Conservation (phyloP, 2,113 vertebrate genomes). For the Murina feae region DNA sequence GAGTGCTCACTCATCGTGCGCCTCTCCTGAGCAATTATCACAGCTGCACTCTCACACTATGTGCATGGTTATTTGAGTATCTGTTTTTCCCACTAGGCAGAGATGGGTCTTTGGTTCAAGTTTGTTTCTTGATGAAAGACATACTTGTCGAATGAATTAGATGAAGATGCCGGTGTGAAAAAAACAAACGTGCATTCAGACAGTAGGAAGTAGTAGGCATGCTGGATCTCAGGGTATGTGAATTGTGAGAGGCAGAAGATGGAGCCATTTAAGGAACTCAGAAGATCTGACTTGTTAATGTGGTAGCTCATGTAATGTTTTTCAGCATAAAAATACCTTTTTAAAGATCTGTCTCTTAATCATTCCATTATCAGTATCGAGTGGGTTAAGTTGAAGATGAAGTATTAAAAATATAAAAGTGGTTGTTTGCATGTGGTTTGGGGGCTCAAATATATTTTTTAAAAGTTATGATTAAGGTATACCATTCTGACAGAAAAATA, state of each 20-base stretch:
- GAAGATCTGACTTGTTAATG: background rate
- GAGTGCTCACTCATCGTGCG: background rate
- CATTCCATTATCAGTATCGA: background rate
- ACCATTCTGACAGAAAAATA: background rate
- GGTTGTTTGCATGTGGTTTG: background rate
- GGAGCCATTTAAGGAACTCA: background rate
- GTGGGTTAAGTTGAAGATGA: background rate
- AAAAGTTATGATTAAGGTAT: background rate
- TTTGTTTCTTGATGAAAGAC: constrained; percentile 10
- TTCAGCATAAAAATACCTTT: background rate
- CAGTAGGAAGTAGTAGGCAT: background rate
- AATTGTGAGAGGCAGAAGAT: background rate
- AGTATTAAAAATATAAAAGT: background rate
- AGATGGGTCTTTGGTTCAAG: background rate
- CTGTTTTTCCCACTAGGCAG: background rate
- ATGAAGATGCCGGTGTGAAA: background rate
- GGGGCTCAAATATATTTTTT: background rate
- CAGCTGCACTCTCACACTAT: background rate
- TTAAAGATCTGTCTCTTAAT: background rate
- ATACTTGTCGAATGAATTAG: background rate
- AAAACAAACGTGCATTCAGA: background rate
- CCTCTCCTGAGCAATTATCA: background rate
- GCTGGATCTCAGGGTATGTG: background rate
- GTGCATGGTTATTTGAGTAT: background rate
- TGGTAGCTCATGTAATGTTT: background rate